These are phyloP conservation scores for Papilio gigon DNA, from an alignment of 2,888 invertebrate species.

Conservation along the genomic window DNA sequence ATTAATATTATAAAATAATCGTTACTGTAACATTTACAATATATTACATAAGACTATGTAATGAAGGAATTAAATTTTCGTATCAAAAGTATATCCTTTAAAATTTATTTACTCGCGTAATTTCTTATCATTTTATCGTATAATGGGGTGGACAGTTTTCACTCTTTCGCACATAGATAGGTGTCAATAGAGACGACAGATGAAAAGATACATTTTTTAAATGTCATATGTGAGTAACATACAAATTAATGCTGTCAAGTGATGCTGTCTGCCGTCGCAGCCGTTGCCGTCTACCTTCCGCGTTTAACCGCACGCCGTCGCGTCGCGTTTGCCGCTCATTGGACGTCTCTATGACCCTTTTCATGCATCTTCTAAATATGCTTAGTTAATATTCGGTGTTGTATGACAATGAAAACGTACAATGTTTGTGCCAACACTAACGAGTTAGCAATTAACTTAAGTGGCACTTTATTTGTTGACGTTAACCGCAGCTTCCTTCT, in stretches of 20 bases:
- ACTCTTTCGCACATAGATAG: no score
- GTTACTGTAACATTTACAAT: background rate
- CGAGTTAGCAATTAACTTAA: slow-evolving; percentile 37
- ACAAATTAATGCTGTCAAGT: no score
- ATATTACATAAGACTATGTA: background rate
- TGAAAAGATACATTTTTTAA: no score
- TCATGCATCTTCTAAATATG: background rate
- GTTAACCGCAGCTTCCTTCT: slow-evolving; percentile 35
- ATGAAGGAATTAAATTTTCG: background rate
- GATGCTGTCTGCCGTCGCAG: no score
- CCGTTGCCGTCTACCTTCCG: no score
- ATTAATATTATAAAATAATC: background rate
- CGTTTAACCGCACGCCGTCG: background rate
- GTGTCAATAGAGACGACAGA: no score
- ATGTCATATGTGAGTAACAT: no score
- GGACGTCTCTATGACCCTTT: background rate
- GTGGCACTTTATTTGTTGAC: slow-evolving; percentile 37
- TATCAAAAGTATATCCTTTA: no score
- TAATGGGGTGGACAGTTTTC: no score
- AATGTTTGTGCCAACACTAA: slow-evolving; percentile 28
- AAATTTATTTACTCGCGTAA: no score
- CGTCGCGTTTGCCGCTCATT: background rate
- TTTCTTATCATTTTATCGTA: no score
- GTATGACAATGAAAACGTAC: slow-evolving; percentile 10
- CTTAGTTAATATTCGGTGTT: slow-evolving; percentile 1